Conservation (phyloP, 2,797 vertebrate species). For the Helostoma temminkii region DNA sequence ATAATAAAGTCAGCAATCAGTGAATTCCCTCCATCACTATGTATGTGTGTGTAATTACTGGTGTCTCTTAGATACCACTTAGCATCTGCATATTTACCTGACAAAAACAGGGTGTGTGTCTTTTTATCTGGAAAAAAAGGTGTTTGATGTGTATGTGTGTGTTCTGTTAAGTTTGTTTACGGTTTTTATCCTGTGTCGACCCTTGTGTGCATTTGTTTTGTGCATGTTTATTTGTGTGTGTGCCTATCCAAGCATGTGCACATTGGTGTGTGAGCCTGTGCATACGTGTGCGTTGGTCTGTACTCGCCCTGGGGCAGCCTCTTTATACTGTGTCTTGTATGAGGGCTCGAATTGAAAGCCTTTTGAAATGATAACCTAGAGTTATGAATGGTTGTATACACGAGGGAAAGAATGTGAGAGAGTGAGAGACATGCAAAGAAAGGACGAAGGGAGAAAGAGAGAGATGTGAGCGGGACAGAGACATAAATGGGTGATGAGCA, state of each 20-base stretch:
- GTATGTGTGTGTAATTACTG: constrained; percentile 55
- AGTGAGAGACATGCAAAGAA: constrained; percentile 28
- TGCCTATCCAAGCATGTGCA: constrained; percentile 6
- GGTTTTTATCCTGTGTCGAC: constrained; percentile 8
- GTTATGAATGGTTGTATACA: constrained; percentile 71
- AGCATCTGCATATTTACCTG: constrained; percentile 64
- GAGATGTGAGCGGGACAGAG: constrained; percentile 23
- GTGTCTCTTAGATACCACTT: constrained; percentile 61
- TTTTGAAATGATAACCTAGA: constrained; percentile 78
- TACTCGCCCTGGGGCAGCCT: constrained; percentile 49
- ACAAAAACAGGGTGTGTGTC: constrained; percentile 38
- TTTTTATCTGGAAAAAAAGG: constrained; percentile 27
- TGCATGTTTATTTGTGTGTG: constrained; percentile 17
- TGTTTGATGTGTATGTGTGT: constrained; percentile 29
- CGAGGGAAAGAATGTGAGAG: constrained; percentile 37
- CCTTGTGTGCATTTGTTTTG: constrained; percentile 6
- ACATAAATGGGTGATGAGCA: constrained; percentile 53
- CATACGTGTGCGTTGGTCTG: constrained; percentile 13
- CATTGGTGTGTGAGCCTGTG: neutral
- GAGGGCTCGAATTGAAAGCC: constrained; percentile 66
- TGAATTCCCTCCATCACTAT: constrained; percentile 65
- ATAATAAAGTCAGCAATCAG: constrained; percentile 65
- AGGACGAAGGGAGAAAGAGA: constrained; percentile 1
- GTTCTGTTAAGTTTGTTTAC: constrained; percentile 43
- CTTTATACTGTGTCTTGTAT: constrained; percentile 63